Percentiles rank a stretch among this genome's conserved stretches.
phyloP scores from a whole-genome alignment of 2,888 invertebrate genomes.

The Dusona sp. region DNA sequence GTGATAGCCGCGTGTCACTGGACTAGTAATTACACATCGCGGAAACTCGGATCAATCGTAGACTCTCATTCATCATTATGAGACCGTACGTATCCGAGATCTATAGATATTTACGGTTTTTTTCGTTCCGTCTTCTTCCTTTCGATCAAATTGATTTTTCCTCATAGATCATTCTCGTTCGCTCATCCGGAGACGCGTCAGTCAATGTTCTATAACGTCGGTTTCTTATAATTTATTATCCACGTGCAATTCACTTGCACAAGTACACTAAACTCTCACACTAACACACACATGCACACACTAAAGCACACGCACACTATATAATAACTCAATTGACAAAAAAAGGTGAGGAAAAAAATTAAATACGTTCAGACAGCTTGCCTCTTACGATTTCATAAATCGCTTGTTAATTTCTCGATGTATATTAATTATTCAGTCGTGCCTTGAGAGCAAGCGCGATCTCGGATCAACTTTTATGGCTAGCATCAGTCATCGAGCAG shows the following conservation, averaged over 20 bases:
- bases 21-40: conserved; percentile 66
- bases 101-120: conserved; percentile 21
- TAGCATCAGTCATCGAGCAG: conserved; percentile 52
- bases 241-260: conserved; percentile 7
- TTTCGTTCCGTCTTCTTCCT: background rate
- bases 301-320: background rate
- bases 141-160: conserved; percentile 21
- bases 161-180: conserved; percentile 28
- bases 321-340: background rate
- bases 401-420: conserved; percentile 48
- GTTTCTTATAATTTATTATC: conserved; percentile 43
- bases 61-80: conserved; percentile 66
- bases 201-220: conserved; percentile 33
- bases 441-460: conserved; percentile 7
- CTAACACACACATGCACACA: background rate
- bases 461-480: conserved; percentile 37
- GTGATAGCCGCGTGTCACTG: conserved; percentile 64
- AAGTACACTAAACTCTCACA: background rate
- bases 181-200: conserved; percentile 20
- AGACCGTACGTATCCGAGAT: conserved; percentile 35
- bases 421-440: conserved; percentile 60
- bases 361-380: conserved; percentile 17
- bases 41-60: conserved; percentile 56
- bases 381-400: conserved; percentile 42
- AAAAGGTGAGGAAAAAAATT: conserved; percentile 5